Percentiles rank a stretch among this genome's conserved stretches.
Evolutionary conservation across 2,797 vertebrate species (phyloP).

Genomic region (Urosaurus nigricauda): DNA sequence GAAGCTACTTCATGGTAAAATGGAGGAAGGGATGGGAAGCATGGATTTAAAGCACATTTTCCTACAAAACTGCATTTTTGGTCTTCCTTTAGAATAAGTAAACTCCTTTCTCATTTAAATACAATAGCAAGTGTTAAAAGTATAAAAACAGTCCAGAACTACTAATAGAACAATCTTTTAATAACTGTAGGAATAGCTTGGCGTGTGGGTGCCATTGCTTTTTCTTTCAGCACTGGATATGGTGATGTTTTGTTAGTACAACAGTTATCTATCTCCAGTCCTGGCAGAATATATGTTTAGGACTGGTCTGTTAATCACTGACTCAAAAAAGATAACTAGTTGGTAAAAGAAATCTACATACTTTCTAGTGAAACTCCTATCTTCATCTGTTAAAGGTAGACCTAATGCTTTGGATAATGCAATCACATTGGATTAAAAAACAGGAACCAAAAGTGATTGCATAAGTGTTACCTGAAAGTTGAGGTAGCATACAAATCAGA

Average conservation of each 20-base stretch:
- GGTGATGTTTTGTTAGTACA: not conserved
- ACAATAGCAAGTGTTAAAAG: not conserved
- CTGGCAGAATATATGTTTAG: not conserved
- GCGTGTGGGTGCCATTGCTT: not conserved
- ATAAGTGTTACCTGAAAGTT: not conserved
- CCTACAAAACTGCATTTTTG: slow-evolving; percentile 3
- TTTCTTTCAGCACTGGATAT: not conserved
- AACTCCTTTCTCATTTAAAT: not conserved
- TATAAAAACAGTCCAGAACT: not conserved
- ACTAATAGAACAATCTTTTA: not conserved
- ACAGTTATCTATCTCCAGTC: not conserved
- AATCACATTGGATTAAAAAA: not conserved
- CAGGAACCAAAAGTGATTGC: not conserved
- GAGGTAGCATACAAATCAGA: not conserved
- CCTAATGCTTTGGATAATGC: not conserved
- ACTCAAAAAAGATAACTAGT: not conserved
- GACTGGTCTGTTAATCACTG: not conserved
- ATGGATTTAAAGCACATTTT: slow-evolving; percentile 31
- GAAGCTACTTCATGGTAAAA: slow-evolving; percentile 21
- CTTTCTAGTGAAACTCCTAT: not conserved
- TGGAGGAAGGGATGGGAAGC: not conserved
- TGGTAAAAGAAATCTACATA: not conserved
- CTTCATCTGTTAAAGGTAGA: not conserved
- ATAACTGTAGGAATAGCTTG: not conserved
- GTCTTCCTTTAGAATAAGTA: slow-evolving; percentile 9